Conservation (phyloP, 2,888 invertebrate species). For the Nemapogon koenigi region DNA sequence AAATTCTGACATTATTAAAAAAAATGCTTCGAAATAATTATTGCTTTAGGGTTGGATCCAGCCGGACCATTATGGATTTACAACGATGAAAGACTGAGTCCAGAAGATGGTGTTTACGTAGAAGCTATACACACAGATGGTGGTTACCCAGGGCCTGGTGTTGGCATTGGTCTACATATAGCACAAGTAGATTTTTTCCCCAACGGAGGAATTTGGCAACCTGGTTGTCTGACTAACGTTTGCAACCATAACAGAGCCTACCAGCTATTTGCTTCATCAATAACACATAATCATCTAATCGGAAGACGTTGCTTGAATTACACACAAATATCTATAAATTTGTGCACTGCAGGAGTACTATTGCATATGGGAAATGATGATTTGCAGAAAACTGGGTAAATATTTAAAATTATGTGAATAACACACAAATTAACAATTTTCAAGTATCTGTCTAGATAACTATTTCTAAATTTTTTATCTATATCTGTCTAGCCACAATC, state of each 20-base stretch:
- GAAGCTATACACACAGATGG: conserved; percentile 11
- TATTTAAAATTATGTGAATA: background rate
- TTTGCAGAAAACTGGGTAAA: conserved; percentile 6
- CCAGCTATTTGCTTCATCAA: conserved; percentile 7
- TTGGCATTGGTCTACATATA: conserved; percentile 8
- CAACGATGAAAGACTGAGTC: conserved; percentile 1
- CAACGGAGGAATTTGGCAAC: conserved; percentile 22
- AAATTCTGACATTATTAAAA: too few species aligned
- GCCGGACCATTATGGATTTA: conserved; percentile 41
- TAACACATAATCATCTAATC: conserved; percentile 7
- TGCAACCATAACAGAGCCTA: conserved; percentile 8
- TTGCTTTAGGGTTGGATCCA: conserved; percentile 10
- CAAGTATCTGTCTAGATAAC: background rate
- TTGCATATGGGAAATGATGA: conserved; percentile 8
- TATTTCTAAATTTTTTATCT: background rate
- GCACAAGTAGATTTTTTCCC: conserved; percentile 9
- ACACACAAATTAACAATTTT: background rate
- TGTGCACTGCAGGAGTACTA: conserved; percentile 2
- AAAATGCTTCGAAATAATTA: too few species aligned
- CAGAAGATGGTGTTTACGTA: conserved; percentile 21
- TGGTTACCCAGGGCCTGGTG: conserved; percentile 2
- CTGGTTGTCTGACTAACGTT: conserved; percentile 6
- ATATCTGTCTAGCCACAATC: too few species aligned
- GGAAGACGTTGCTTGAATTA: conserved; percentile 5
- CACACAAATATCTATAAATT: conserved; percentile 4